Evolutionary conservation across 2,888 invertebrate genomes (phyloP), one percentile per base, ranked within the genome.

Genomic region (Andricus curvator): DNA sequence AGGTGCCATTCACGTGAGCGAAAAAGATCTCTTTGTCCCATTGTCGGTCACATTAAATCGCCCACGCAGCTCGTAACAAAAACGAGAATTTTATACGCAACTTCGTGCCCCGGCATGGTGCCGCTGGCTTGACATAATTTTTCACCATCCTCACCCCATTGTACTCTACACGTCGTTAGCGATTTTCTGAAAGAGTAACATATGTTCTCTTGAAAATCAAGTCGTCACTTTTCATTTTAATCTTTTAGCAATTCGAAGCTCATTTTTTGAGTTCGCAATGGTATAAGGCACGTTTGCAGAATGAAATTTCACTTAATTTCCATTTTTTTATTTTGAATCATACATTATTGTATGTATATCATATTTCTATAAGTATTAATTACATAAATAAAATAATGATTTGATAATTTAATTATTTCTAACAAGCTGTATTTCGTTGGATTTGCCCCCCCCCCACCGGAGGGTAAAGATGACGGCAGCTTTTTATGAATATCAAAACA

Each of bases 31-130:
- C 70, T 74, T 74, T 74, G 70, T 74, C 29, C 70, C 51, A 74
- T 74, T 74, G 70, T 56, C 70, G 51, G 51, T 51, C 33, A 74
- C 70, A 51, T 74, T 51, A 74, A 74, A 74, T 74, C 70, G 56
- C 70, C 70, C 70, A 74, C 70, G 56, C 33, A 9, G 70, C n/a
- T 29, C 33, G 4, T 11, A 51, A 51, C 33, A 56, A 33, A 74
- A 56, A 56, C 5, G 29, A 51, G 25, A n/a, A 56, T 74, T 74
- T 74, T 56, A 74, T 74, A 33, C 29, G 33, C 33, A 74, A 76
- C 78, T 90, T 82, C 90, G 90, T 90, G 90, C 86, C 84, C 85
- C 78, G 83, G 90, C 90, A 90, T 89, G 81, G 80, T 82, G 82
- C 80, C 68, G 67, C 62, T 83, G 82, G 88, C 88, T 90, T 83